phyloP scores from a whole-genome alignment of 53 echinoderm and acorn worm genomes.

The Paelopatides confundens region DNA sequence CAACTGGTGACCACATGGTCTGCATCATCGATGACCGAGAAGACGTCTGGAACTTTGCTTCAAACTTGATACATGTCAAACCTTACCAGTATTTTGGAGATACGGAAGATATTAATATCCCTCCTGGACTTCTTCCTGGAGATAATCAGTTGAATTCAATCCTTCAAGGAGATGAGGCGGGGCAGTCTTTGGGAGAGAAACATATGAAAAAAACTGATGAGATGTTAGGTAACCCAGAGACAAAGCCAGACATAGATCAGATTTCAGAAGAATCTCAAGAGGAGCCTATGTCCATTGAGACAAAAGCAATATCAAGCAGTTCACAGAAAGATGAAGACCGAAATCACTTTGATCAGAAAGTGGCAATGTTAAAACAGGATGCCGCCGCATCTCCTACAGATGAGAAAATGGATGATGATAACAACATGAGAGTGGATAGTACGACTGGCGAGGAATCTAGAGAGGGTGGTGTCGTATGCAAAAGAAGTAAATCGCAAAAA shows the following conservation, averaged over 20 bases:
- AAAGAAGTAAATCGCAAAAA: constrained; percentile 10
- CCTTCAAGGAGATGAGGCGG: background rate
- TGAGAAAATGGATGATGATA: constrained; percentile 4
- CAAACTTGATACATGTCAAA: constrained; percentile 88
- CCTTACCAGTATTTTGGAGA: constrained; percentile 95
- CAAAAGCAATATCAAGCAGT: background rate
- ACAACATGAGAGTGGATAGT: background rate
- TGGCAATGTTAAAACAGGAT: background rate
- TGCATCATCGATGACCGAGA: constrained; percentile 98
- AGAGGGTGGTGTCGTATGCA: background rate
- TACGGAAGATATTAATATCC: constrained; percentile 92
- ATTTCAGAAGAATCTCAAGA: background rate
- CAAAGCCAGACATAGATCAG: background rate
- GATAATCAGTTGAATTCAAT: background rate
- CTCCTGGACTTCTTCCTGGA: constrained; percentile 54
- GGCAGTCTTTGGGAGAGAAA: background rate
- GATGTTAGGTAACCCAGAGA: background rate
- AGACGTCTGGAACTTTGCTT: constrained; percentile 94
- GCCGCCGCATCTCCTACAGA: background rate
- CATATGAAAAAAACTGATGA: background rate
- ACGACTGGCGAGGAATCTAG: background rate
- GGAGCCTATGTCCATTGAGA: background rate
- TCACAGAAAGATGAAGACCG: constrained; percentile 19
- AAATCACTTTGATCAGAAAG: background rate
- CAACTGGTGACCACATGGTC: constrained; percentile 97